Evolutionary conservation across 2,888 invertebrate genomes (phyloP).

Genomic region (Agonopterix heracliana): DNA sequence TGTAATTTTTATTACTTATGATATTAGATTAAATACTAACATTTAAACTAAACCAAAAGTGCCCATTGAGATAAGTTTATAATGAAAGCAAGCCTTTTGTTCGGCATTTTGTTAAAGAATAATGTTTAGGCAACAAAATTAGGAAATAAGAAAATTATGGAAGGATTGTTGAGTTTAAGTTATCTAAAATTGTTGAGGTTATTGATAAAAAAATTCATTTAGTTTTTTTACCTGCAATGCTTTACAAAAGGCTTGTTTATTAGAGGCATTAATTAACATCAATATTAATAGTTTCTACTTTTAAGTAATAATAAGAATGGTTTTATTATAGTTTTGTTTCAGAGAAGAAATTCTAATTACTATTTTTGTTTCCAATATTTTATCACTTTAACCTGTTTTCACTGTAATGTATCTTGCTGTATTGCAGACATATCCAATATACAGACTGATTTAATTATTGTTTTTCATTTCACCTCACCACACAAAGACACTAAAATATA

Average conservation of each 20-base stretch:
- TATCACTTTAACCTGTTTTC: slow-evolving; percentile 74
- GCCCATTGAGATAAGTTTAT: slow-evolving; percentile 77
- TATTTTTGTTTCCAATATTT: slow-evolving; percentile 76
- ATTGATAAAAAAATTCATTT: slow-evolving; percentile 53
- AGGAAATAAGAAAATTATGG: slow-evolving; percentile 68
- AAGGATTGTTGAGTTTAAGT: slow-evolving; percentile 70
- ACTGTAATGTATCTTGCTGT: slow-evolving; percentile 76
- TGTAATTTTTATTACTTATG: slow-evolving; percentile 69
- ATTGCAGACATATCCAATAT: slow-evolving; percentile 78
- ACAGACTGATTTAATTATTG: slow-evolving; percentile 72
- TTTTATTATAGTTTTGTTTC: slow-evolving; percentile 75
- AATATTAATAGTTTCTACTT: slow-evolving; percentile 65
- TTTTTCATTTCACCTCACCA: slow-evolving; percentile 21
- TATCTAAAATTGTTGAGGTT: slow-evolving; percentile 73
- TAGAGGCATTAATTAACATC: slow-evolving; percentile 75
- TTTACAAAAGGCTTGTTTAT: slow-evolving; percentile 66
- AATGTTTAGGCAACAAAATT: slow-evolving; percentile 74
- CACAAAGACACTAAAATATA: too few species aligned
- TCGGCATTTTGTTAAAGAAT: slow-evolving; percentile 62
- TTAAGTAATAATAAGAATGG: slow-evolving; percentile 72
- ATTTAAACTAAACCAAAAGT: slow-evolving; percentile 76
- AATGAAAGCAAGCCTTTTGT: slow-evolving; percentile 68
- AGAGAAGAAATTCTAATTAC: slow-evolving; percentile 73
- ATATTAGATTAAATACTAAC: slow-evolving; percentile 72
- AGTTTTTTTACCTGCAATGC: slow-evolving; percentile 62